phyloP scores from a whole-genome alignment of 2,113 vertebrate genomes.

The Holacanthus passer region DNA sequence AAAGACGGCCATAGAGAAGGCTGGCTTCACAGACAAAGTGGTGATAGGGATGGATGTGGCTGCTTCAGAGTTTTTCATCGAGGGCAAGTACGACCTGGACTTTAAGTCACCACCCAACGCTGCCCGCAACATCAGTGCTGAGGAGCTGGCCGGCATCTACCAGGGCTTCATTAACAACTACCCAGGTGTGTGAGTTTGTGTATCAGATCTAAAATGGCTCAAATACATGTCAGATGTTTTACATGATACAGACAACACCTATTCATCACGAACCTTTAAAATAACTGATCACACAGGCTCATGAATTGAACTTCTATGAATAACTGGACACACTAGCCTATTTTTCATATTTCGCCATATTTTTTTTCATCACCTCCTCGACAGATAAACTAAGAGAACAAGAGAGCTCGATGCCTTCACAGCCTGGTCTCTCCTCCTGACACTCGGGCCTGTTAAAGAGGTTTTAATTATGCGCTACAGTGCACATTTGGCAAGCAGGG shows the following conservation, averaged over 20 bases:
- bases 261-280: background rate
- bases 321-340: background rate
- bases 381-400: constrained; percentile 6
- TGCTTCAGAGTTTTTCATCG: constrained; percentile 92
- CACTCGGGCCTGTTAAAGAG: constrained; percentile 56
- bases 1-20: constrained; percentile 94
- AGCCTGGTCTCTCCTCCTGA: constrained; percentile 7
- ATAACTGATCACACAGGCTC: background rate
- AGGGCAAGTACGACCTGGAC: constrained; percentile 94
- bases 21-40: constrained; percentile 94
- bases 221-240: background rate
- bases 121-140: constrained; percentile 90
- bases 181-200: constrained; percentile 84
- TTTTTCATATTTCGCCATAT: constrained; percentile 13
- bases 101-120: constrained; percentile 93
- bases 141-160: constrained; percentile 91
- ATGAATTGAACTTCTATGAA: background rate
- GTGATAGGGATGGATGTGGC: constrained; percentile 96
- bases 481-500: constrained; percentile 58
- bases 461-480: constrained; percentile 70
- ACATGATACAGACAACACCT: background rate
- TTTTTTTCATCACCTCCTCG: constrained; percentile 22
- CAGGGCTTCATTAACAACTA: constrained; percentile 94
- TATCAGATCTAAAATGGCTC: background rate
- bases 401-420: constrained; percentile 21